These are phyloP conservation scores for Rhingia campestris DNA, from an alignment of 2,888 invertebrate species.

Conservation along the genomic window DNA sequence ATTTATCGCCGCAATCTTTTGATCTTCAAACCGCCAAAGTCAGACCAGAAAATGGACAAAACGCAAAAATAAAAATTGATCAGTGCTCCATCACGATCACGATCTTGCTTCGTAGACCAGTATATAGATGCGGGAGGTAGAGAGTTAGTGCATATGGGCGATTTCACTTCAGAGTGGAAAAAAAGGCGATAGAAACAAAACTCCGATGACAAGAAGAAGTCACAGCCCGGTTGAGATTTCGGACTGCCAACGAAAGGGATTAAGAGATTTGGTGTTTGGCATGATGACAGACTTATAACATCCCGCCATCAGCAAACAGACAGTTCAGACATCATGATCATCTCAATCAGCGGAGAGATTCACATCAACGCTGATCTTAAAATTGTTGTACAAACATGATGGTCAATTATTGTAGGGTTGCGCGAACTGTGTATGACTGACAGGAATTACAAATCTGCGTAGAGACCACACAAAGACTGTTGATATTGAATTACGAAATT, in stretches of 20 bases:
- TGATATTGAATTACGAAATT: too few relatives aligned
- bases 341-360: too few relatives aligned
- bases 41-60: slow-evolving; percentile 36
- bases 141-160: slow-evolving; percentile 17
- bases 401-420: too few relatives aligned
- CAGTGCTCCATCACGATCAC: slow-evolving; percentile 54
- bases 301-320: neutral
- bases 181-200: slow-evolving; percentile 9
- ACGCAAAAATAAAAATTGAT: slow-evolving; percentile 6
- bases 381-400: too few relatives aligned
- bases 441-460: too few relatives aligned
- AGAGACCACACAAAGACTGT: too few relatives aligned
- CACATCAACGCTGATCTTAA: too few relatives aligned
- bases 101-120: slow-evolving; percentile 30
- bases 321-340: too few relatives aligned
- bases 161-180: slow-evolving; percentile 52
- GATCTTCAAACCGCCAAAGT: slow-evolving; percentile 70
- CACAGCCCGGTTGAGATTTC: too few relatives aligned
- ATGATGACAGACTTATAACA: slow-evolving; percentile 43
- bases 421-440: too few relatives aligned
- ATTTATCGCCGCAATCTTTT: slow-evolving; percentile 73
- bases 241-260: slow-evolving; percentile 32
- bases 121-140: neutral
- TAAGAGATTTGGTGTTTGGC: slow-evolving; percentile 69
- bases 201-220: slow-evolving; percentile 33